phyloP scores from a whole-genome alignment of 2,797 vertebrate genomes.

The Geotrypetes seraphini region DNA sequence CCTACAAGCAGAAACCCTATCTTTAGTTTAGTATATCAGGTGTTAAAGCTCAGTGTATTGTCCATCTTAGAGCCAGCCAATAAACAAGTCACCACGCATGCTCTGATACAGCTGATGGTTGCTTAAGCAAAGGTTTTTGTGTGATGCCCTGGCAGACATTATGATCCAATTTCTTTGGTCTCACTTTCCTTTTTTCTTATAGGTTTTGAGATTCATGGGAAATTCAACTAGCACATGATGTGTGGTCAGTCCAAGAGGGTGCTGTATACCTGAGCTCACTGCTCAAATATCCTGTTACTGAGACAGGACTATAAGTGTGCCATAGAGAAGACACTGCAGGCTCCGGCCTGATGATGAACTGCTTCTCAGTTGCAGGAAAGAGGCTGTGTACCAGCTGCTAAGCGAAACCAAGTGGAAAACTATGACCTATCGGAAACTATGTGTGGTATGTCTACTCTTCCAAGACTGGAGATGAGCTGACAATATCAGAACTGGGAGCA shows the following conservation, averaged over 20 bases:
- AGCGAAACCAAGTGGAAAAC: conserved; percentile 57
- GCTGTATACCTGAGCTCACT: background rate
- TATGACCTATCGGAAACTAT: conserved; percentile 63
- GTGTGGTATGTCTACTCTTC: conserved; percentile 38
- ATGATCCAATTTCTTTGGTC: too few relatives aligned
- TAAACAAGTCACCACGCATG: too few relatives aligned
- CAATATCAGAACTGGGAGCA: conserved; percentile 30
- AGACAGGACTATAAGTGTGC: background rate
- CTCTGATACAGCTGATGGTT: too few relatives aligned
- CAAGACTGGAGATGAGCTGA: conserved; percentile 34
- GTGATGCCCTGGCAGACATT: rapidly evolving
- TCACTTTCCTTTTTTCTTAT: background rate
- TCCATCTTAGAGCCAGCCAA: too few relatives aligned
- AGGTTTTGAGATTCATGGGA: background rate
- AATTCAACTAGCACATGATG: conserved; percentile 8
- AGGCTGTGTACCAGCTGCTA: conserved; percentile 53
- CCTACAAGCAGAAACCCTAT: too few relatives aligned
- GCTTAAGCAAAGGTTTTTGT: background rate
- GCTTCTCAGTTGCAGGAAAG: conserved; percentile 40
- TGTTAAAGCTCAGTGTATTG: too few relatives aligned
- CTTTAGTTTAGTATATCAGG: too few relatives aligned
- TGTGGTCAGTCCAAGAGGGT: conserved; percentile 4
- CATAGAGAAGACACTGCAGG: background rate
- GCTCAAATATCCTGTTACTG: conserved; percentile 6
- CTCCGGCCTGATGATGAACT: background rate